These are phyloP conservation scores for Allobates femoralis DNA, from an alignment of 2,797 vertebrate genomes.

Conservation along the genomic window DNA sequence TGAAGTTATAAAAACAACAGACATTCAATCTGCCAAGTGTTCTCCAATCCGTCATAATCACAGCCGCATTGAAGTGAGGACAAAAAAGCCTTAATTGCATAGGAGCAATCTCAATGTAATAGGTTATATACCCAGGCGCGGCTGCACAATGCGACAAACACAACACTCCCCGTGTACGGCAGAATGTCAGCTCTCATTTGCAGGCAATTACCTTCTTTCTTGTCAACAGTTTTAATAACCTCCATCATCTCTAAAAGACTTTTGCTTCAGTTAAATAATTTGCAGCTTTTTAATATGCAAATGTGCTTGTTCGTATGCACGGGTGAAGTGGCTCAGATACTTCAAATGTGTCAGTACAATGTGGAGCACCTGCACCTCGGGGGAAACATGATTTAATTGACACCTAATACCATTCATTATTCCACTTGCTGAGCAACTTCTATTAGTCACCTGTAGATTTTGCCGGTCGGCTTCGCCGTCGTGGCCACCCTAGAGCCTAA, in stretches of 20 bases:
- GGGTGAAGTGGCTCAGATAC: slow-evolving; percentile 95
- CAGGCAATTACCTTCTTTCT: slow-evolving; percentile 99
- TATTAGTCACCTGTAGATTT: slow-evolving; percentile 96
- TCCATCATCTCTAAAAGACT: slow-evolving; percentile 95
- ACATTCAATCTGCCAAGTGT: slow-evolving; percentile 98
- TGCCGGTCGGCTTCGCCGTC: slow-evolving; percentile 81
- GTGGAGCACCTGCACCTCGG: slow-evolving; percentile 96
- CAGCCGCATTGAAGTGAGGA: slow-evolving; percentile 99
- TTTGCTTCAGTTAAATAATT: slow-evolving; percentile 98
- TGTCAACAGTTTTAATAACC: slow-evolving; percentile 99
- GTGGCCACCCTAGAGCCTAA: slow-evolving; percentile 88
- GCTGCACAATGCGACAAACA: slow-evolving; percentile 94
- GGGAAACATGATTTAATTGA: slow-evolving; percentile 97
- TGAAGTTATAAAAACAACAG: slow-evolving; percentile 99
- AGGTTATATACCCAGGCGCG: slow-evolving; percentile 99
- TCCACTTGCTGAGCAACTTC: slow-evolving; percentile 99
- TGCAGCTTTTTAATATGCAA: slow-evolving; percentile 98
- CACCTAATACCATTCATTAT: slow-evolving; percentile 99
- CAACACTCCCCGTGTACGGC: slow-evolving; percentile 93
- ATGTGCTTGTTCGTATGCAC: slow-evolving; percentile 94
- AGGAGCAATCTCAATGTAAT: slow-evolving; percentile 99
- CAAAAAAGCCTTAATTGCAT: slow-evolving; percentile 99
- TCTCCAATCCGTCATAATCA: slow-evolving; percentile 99
- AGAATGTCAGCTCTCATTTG: slow-evolving; percentile 98
- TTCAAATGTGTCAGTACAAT: slow-evolving; percentile 95